Evolutionary conservation across 2,113 vertebrate species (phyloP).

Genomic region (Maccullochella peelii): DNA sequence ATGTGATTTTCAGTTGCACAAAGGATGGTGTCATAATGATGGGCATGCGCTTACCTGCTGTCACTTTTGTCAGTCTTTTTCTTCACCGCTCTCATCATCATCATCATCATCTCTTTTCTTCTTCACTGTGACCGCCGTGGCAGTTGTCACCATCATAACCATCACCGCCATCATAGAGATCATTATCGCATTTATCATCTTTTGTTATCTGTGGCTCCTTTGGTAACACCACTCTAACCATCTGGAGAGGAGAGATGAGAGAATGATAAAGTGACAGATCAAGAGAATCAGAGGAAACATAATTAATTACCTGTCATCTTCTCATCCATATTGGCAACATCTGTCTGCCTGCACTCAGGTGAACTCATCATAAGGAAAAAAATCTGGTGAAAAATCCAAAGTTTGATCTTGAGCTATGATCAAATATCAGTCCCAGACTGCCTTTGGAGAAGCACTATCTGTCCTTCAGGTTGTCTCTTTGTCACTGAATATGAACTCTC

Average conservation of each 20-base stretch:
- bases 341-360: slow-evolving; percentile 39
- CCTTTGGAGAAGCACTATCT: background rate
- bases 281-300: slow-evolving; percentile 44
- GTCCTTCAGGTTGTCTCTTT: slow-evolving; percentile 5
- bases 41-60: slow-evolving; percentile 35
- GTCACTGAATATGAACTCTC: background rate
- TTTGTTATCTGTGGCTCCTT: slow-evolving; percentile 32
- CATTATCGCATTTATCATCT: slow-evolving; percentile 22
- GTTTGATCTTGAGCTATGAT: slow-evolving; percentile 27
- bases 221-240: slow-evolving; percentile 39
- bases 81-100: slow-evolving; percentile 23
- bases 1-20: slow-evolving; percentile 40
- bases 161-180: background rate
- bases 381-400: background rate
- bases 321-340: slow-evolving; percentile 56
- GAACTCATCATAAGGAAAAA: slow-evolving; percentile 22
- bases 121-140: background rate
- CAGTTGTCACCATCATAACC: slow-evolving; percentile 6
- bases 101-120: slow-evolving; percentile 21
- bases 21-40: slow-evolving; percentile 39
- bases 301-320: slow-evolving; percentile 65
- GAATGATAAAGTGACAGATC: slow-evolving; percentile 52
- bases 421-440: background rate
- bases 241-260: slow-evolving; percentile 47
- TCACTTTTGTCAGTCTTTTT: slow-evolving; percentile 40